Base-by-base conservation (phyloP, 2,797 vertebrate genomes). In the Apogon hyalosoma region DNA sequence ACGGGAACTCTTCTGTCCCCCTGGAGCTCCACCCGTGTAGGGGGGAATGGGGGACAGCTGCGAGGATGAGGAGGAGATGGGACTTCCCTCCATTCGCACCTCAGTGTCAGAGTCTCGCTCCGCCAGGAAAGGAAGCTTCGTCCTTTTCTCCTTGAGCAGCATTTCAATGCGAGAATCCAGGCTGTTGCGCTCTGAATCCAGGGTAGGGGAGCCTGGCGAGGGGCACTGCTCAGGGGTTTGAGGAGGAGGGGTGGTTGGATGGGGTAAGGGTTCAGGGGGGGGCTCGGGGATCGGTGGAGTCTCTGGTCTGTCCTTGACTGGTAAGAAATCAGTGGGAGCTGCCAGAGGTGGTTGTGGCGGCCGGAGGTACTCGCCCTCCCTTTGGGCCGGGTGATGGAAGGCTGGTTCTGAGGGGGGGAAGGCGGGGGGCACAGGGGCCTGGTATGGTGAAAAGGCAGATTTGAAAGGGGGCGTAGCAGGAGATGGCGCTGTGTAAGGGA, bases 81-180 rank as follows among this genome's bases (percentile, higher is more conserved):
- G 98, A 77, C 98, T 99, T 50, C 96, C 96, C 84, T 98, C 96
- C 98, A 99, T 97, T 80, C 93, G 94, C 77, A 98, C 88, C 86
- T 98, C 97, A 0, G 92, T 92, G 87, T 99, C 97, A 0, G 97
- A 98, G 90, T 97, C 97, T n/a, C 95, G 95, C 73, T 97, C 97
- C 0, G 92, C 93, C 11, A 99, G 90, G 88, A 98, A 99, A 24
- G 96, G 96, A 77, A 97, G 88, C 77, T 98, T 98, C 87, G 96
- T 96, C 89, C 95, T 93, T 88, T 97, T 96, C 85, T 98, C 97
- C 91, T 99, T 98, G 73, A 99, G 93, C 77, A 99, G 94, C 98
- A 99, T 98, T 92, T 98, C 97, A 31, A 99, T 99, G 75, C 98
- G 95, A 0, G 98, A 99, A 84, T 99, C 98, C 89, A 99, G 92